phyloP scores from a whole-genome alignment of 1,140 invertebrate species.

The Penaeus chinensis region DNA sequence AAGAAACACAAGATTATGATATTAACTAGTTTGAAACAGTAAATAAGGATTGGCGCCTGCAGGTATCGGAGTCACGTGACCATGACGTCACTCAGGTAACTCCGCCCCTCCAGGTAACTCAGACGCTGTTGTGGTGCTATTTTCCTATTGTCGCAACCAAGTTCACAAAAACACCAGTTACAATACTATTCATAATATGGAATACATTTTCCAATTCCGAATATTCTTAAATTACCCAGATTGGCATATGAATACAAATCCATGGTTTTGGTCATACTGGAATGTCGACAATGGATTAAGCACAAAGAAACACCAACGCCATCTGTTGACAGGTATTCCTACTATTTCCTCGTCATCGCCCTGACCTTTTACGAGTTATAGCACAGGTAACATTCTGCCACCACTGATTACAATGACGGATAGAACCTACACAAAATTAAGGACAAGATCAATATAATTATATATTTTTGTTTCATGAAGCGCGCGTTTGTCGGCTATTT shows the following conservation, averaged over 20 bases:
- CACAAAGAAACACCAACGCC: not conserved
- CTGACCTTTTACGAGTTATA: no score
- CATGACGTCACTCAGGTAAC: constrained; percentile 24
- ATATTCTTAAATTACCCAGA: not conserved
- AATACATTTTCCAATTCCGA: not conserved
- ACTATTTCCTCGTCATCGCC: no score
- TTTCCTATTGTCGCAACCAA: not conserved
- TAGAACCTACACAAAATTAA: no score
- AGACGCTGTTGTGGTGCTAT: not conserved
- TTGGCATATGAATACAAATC: not conserved
- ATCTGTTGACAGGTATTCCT: constrained; percentile 1
- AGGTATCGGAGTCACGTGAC: constrained; percentile 14
- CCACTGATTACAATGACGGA: no score
- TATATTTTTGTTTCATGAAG: no score
- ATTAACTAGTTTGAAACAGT: not conserved
- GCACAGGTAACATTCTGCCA: no score
- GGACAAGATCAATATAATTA: no score
- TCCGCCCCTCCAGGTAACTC: constrained; percentile 14
- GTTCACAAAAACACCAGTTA: not conserved
- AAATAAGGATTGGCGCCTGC: not conserved
- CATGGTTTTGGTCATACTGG: not conserved
- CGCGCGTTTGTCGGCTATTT: no score
- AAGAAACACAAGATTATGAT: not conserved
- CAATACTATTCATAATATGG: no score
- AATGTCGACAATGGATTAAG: not conserved